Evolutionary conservation across 2,113 vertebrate species (phyloP).

Genomic region (Phylloscopus trochilus): DNA sequence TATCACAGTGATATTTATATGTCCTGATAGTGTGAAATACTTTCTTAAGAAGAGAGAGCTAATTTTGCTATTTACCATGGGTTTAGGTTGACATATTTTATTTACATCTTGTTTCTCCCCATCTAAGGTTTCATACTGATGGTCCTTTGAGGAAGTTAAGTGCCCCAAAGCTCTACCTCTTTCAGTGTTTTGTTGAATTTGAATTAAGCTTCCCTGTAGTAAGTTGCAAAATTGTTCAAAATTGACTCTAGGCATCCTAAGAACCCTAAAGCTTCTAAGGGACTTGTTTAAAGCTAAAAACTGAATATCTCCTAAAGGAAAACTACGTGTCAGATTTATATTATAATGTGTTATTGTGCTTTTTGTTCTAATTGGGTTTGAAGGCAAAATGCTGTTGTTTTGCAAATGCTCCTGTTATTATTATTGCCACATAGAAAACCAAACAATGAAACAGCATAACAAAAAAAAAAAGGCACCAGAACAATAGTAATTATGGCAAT

Average conservation of each 20-base stretch:
- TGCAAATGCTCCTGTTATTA: slow-evolving; percentile 22
- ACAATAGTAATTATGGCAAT: neutral
- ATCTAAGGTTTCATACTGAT: slow-evolving; percentile 38
- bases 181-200: slow-evolving; percentile 72
- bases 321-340: slow-evolving; percentile 69
- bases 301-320: slow-evolving; percentile 73
- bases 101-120: slow-evolving; percentile 57
- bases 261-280: slow-evolving; percentile 78
- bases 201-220: slow-evolving; percentile 74
- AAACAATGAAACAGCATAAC: neutral
- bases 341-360: slow-evolving; percentile 55
- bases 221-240: slow-evolving; percentile 72
- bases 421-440: slow-evolving; percentile 31
- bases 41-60: neutral
- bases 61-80: slow-evolving; percentile 3
- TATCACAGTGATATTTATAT: neutral
- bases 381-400: slow-evolving; percentile 50
- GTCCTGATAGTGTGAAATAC: neutral
- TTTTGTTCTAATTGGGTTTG: slow-evolving; percentile 66
- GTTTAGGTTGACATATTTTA: slow-evolving; percentile 58
- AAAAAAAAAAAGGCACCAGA: neutral
- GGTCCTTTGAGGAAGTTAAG: slow-evolving; percentile 59
- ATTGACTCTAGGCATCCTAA: slow-evolving; percentile 75
- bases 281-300: slow-evolving; percentile 73
- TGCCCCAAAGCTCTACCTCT: slow-evolving; percentile 60